phyloP scores from a whole-genome alignment of 1,140 invertebrate species.

The Lordiphosa collinella region DNA sequence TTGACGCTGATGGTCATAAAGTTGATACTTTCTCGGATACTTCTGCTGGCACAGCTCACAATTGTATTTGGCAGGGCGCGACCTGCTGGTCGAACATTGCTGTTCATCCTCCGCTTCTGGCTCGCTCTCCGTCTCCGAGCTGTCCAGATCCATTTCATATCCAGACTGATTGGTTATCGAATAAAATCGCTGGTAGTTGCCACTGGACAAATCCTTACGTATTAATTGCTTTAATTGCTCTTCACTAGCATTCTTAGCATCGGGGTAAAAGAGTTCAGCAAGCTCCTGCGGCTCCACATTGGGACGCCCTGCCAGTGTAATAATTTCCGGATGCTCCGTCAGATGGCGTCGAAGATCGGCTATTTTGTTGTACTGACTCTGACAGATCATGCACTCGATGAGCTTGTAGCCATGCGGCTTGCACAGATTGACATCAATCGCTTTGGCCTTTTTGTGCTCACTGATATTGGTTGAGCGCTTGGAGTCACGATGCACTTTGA shows the following conservation, averaged over 20 bases:
- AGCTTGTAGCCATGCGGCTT: constrained; percentile 66
- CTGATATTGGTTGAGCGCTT: constrained; percentile 56
- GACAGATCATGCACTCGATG: constrained; percentile 66
- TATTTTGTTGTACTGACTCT: constrained; percentile 63
- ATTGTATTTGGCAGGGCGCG: constrained; percentile 27
- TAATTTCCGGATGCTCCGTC: constrained; percentile 51
- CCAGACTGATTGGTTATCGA: constrained; percentile 67
- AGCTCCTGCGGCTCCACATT: constrained; percentile 39
- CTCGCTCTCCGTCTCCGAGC: constrained; percentile 61
- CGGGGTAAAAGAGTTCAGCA: constrained; percentile 59
- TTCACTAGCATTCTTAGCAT: constrained; percentile 49
- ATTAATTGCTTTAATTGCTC: constrained; percentile 45
- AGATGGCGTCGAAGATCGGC: constrained; percentile 48
- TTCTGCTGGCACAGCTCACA: constrained; percentile 80
- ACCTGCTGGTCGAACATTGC: not conserved
- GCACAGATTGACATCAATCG: constrained; percentile 57
- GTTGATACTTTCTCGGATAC: constrained; percentile 77
- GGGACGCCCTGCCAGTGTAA: constrained; percentile 25
- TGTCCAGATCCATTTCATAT: constrained; percentile 64
- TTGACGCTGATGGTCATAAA: constrained; percentile 61
- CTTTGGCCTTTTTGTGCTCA: constrained; percentile 61
- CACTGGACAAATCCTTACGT: constrained; percentile 40
- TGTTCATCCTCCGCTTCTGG: constrained; percentile 13
- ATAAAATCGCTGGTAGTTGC: constrained; percentile 60
- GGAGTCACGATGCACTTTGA: constrained; percentile 52